Conservation (phyloP, 2,888 invertebrate genomes). For the Scaptomyza tumidula region DNA sequence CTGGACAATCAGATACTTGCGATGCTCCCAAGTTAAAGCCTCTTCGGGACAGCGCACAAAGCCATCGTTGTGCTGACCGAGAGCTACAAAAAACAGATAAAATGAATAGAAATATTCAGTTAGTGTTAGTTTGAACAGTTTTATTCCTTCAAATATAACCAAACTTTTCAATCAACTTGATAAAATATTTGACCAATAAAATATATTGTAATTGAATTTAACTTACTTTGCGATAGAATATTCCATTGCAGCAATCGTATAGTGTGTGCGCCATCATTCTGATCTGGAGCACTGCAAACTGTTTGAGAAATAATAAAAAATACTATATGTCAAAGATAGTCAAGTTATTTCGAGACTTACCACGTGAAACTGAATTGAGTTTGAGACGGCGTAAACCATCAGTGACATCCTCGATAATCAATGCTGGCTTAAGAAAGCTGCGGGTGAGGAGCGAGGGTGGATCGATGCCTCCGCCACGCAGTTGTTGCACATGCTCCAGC, state of each 20-base stretch:
- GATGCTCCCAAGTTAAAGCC: slow-evolving; percentile 89
- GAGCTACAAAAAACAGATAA: slow-evolving; percentile 84
- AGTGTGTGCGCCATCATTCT: slow-evolving; percentile 82
- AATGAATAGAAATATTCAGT: too few relatives aligned
- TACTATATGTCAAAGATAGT: not conserved
- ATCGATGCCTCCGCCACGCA: slow-evolving; percentile 83
- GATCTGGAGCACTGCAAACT: slow-evolving; percentile 85
- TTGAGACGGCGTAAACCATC: slow-evolving; percentile 84
- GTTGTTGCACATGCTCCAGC: slow-evolving; percentile 85
- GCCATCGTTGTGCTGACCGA: slow-evolving; percentile 89
- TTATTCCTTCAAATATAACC: too few relatives aligned
- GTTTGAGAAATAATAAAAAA: slow-evolving; percentile 39
- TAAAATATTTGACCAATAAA: too few relatives aligned
- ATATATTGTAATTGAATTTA: too few relatives aligned
- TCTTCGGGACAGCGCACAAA: slow-evolving; percentile 89
- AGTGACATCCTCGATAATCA: slow-evolving; percentile 77
- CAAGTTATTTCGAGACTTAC: slow-evolving; percentile 25
- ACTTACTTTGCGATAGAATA: slow-evolving; percentile 89
- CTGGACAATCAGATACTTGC: slow-evolving; percentile 89
- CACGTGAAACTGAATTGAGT: slow-evolving; percentile 85
- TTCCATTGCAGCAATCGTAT: slow-evolving; percentile 90
- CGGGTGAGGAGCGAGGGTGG: slow-evolving; percentile 85
- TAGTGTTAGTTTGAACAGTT: not conserved
- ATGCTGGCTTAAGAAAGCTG: slow-evolving; percentile 79
- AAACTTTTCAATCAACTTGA: too few relatives aligned